A percentile compares a stretch with the other conserved stretches of the same genome.
These are phyloP conservation scores for Anguilla marmorata DNA, from an alignment of 2,797 vertebrate genomes.

Conservation along the genomic window DNA sequence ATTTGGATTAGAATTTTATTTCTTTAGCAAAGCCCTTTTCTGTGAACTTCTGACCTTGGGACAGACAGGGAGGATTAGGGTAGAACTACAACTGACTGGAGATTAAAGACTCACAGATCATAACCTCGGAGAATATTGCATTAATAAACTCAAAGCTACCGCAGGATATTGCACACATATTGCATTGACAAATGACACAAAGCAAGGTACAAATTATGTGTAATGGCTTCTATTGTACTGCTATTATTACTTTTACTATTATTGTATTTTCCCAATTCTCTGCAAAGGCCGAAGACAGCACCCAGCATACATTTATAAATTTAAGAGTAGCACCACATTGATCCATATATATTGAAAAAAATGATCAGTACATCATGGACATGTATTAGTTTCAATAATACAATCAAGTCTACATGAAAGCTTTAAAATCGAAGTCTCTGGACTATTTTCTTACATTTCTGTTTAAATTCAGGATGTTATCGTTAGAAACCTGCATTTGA, in stretches of 20 bases:
- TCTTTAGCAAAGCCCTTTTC: conserved; percentile 11
- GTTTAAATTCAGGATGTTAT: conserved; percentile 5
- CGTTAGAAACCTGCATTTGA: conserved; percentile 11
- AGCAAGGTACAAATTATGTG: neutral
- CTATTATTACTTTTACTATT: neutral
- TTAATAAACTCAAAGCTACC: neutral
- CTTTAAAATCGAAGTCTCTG: neutral
- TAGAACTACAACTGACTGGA: conserved; percentile 7
- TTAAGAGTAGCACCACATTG: neutral
- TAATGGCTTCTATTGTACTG: neutral
- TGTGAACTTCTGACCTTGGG: conserved; percentile 15
- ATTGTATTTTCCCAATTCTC: neutral
- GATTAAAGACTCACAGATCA: conserved; percentile 5
- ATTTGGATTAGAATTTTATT: conserved; percentile 24
- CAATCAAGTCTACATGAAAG: neutral
- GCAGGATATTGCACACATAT: conserved; percentile 17
- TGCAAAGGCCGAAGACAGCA: neutral
- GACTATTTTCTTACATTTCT: neutral
- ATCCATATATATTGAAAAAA: neutral
- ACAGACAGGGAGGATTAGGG: neutral
- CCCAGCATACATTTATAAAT: neutral
- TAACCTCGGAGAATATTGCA: conserved; percentile 9
- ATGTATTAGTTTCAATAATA: neutral
- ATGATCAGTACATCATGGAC: neutral
- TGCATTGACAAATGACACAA: conserved; percentile 6